phyloP scores from a whole-genome alignment of 2,113 vertebrate species.

The Garra rufa region DNA sequence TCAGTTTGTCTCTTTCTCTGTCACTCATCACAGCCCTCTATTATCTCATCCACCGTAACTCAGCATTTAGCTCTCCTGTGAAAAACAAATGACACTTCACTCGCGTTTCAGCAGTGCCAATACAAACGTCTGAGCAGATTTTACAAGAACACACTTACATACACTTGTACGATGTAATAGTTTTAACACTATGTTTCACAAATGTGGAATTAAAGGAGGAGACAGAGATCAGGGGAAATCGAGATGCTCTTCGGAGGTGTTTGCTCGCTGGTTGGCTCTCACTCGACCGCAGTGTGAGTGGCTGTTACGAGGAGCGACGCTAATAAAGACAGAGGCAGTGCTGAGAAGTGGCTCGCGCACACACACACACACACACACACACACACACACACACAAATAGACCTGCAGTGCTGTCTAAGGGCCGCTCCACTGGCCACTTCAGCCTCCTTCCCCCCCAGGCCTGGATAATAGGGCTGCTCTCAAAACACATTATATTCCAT shows the following conservation, averaged over 20 bases:
- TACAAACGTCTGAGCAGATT: background rate
- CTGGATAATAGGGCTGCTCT: constrained; percentile 60
- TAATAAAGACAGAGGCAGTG: constrained; percentile 58
- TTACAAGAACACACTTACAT: background rate
- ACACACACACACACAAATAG: constrained; percentile 27
- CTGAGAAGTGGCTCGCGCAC: constrained; percentile 45
- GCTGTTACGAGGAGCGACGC: constrained; percentile 43
- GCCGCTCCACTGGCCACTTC: constrained; percentile 56
- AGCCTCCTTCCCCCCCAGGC: constrained; percentile 32
- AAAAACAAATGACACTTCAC: constrained; percentile 31
- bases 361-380: constrained; percentile 32
- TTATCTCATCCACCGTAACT: background rate
- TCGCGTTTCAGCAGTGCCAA: constrained; percentile 19
- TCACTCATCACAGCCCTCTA: background rate
- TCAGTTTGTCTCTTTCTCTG: background rate
- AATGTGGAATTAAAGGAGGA: background rate
- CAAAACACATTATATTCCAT: constrained; percentile 65
- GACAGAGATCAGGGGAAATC: background rate
- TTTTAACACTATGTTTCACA: constrained; percentile 19
- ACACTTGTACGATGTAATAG: background rate
- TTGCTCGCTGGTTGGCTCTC: constrained; percentile 35
- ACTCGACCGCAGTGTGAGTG: constrained; percentile 50
- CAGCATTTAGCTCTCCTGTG: background rate
- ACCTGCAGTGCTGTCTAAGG: constrained; percentile 49
- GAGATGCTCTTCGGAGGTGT: constrained; percentile 38